Conservation (phyloP, 2,797 vertebrate species). For the Platyrinchus mystaceus region DNA sequence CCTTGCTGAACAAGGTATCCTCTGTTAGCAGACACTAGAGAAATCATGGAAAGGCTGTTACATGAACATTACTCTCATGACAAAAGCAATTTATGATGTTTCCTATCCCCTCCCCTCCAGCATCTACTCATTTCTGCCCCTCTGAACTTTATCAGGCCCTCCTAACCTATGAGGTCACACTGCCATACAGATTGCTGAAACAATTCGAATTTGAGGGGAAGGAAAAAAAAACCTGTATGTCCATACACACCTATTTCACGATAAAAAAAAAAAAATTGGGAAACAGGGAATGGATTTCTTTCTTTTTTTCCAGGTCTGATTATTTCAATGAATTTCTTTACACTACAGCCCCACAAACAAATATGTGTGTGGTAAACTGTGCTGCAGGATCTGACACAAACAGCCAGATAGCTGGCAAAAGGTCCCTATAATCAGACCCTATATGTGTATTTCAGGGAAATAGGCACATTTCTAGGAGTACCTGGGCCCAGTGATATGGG, state of each 20-base stretch:
- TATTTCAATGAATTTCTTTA: not conserved
- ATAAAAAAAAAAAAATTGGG: not conserved
- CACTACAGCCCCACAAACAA: not conserved
- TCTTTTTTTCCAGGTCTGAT: not conserved
- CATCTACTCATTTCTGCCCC: not conserved
- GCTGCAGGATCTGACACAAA: not conserved
- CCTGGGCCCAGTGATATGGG: not conserved
- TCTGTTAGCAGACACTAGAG: not conserved
- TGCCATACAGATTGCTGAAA: not conserved
- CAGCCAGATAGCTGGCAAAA: not conserved
- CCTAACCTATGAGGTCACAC: not conserved
- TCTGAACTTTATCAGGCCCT: not conserved
- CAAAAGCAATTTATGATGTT: not conserved
- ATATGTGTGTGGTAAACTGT: not conserved
- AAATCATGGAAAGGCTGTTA: not conserved
- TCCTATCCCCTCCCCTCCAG: not conserved
- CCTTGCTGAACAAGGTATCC: not conserved
- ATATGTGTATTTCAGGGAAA: not conserved
- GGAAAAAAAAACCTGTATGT: accelerated
- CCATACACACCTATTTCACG: not conserved
- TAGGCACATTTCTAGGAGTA: not conserved
- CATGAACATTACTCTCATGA: not conserved
- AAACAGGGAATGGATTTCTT: not conserved
- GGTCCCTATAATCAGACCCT: not conserved
- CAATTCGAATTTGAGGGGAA: not conserved